Evolutionary conservation across 2,113 vertebrate genomes (phyloP).

Genomic region (cat (Felis catus)): F.catus_Fca126_mat1.0 CM031423.1:44423001-44423500

Average conservation of each 20-base stretch:
- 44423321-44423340: too few relatives aligned
- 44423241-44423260: too few relatives aligned
- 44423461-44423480: background rate
- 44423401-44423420: background rate
- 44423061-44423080: background rate
- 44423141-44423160: background rate
- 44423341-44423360: too few relatives aligned
- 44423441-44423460: background rate
- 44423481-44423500: background rate
- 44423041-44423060: background rate
- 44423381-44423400: too few relatives aligned
- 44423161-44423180: background rate
- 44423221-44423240: too few relatives aligned
- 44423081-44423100: background rate
- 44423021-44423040: background rate
- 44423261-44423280: too few relatives aligned
- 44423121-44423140: background rate
- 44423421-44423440: background rate
- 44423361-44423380: too few relatives aligned
- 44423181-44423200: background rate
- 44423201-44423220: background rate
- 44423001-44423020: background rate
- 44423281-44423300: too few relatives aligned
- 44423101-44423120: background rate
- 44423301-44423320: too few relatives aligned